Base-by-base conservation (phyloP, 2,113 vertebrate species). In the Eolophus roseicapilla region DNA sequence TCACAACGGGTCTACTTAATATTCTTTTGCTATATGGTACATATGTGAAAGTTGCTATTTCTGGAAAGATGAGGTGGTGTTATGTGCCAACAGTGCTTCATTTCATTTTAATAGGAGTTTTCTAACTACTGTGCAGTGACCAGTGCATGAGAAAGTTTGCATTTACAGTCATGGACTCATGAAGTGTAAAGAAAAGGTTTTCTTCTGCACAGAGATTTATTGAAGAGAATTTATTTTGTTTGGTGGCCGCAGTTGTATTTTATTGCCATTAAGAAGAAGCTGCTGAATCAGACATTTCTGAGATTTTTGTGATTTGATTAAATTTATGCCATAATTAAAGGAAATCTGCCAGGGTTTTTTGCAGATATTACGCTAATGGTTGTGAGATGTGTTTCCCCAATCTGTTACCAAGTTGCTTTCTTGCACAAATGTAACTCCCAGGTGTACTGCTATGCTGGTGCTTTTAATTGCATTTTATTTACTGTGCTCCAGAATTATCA, bases 381-480 rank as follows among this genome's bases (percentile, higher is more conserved):
- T 90, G 76, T 80, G 43, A 87, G 55, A 71, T 65, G 28, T 49
- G 43, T 64, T 71, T 95, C 82, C 31, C 44, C 91, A 70, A 10
- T 86, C 64, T 88, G 47, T 46, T 82, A 18, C 82, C 86, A 69
- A 95, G 96, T 95, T 55, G 7, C 29, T 90, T 82, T 69, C 46
- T 91, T 75, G 73, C 59, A 91, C 86, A 93, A 96, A 86, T 87
- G 35, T 50, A 60, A 41, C 18, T 93, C 78, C 70, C 82, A 90
- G 47, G 69, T 95, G 88, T 80, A 67, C 29, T 62, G 50, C 71
- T 92, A 14, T 19, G 60, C 20, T 82, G 13, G 27, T 88, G 49
- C 10, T 79, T 95, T 85, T 95, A 96, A 96, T 95, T 97, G 71
- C 63, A 63, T 70, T 95, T 89, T 93, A 95, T 96, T 97, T 97